A percentile compares a stretch with the other conserved stretches of the same genome.
phyloP scores from a whole-genome alignment of 1,140 invertebrate species.

The Brachionus manjavacas region DNA sequence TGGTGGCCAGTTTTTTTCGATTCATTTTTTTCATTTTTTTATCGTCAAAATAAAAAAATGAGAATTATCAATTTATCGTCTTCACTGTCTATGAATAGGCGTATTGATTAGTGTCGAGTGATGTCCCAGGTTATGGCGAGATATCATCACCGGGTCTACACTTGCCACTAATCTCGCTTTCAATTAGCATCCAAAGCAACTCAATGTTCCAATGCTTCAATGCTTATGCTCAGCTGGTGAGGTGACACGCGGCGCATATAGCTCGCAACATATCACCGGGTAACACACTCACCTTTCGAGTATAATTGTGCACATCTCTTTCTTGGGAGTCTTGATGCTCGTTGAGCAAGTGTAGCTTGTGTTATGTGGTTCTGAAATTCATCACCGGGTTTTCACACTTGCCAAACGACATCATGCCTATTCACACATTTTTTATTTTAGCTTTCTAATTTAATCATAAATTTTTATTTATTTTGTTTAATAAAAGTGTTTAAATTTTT shows the following conservation, averaged over 20 bases:
- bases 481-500: no score
- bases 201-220: not conserved
- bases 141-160: slow-evolving; percentile 42
- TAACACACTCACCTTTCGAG: slow-evolving; percentile 43
- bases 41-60: not conserved
- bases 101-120: slow-evolving; percentile 30
- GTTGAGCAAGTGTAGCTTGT: slow-evolving; percentile 35
- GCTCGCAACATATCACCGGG: slow-evolving; percentile 31
- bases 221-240: slow-evolving; percentile 34
- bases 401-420: slow-evolving; percentile 3
- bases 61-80: not conserved
- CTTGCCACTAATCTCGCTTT: slow-evolving; percentile 42
- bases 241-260: slow-evolving; percentile 28
- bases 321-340: not conserved
- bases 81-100: not conserved
- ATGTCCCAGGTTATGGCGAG: slow-evolving; percentile 30
- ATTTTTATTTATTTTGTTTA: not conserved
- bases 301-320: not conserved
- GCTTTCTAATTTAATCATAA: not conserved
- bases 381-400: slow-evolving; percentile 43
- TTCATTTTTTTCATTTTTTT: slow-evolving; percentile 29
- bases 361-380: slow-evolving; percentile 27
- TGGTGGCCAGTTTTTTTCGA: slow-evolving; percentile 35
- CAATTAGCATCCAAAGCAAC: not conserved
- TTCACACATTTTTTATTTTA: not conserved